phyloP scores from a whole-genome alignment of 2,113 vertebrate species.

The Micromys minutus region DNA sequence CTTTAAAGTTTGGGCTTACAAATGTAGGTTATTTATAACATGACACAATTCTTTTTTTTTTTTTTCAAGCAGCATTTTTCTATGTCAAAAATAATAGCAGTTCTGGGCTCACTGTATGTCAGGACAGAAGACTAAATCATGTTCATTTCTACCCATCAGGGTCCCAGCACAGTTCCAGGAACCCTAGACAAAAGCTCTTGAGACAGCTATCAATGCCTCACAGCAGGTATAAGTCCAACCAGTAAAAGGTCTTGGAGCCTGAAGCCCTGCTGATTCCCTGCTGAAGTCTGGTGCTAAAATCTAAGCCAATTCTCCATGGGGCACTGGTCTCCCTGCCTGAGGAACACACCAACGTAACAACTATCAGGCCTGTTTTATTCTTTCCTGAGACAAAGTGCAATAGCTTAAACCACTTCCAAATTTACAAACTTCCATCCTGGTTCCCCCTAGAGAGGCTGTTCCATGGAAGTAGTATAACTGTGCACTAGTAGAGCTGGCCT shows the following conservation, averaged over 20 bases:
- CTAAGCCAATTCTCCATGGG: not conserved
- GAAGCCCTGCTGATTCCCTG: not conserved
- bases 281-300: not conserved
- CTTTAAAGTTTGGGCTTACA: not conserved
- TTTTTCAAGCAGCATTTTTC: not conserved
- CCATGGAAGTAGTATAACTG: not conserved
- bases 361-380: not conserved
- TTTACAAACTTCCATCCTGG: not conserved
- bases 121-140: not conserved
- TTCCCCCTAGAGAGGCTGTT: not conserved
- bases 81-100: conserved; percentile 13
- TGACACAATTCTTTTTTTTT: not conserved
- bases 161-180: not conserved
- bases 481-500: not conserved
- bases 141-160: not conserved
- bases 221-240: not conserved
- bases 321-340: too few species aligned
- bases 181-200: not conserved
- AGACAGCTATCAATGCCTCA: not conserved
- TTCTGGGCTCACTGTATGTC: not conserved
- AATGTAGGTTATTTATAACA: not conserved
- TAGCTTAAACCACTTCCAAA: not conserved
- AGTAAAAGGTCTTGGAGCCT: not conserved
- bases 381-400: not conserved
- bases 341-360: not conserved